phyloP scores from a whole-genome alignment of 1,140 invertebrate species.

The Cecropterus lyciades region DNA sequence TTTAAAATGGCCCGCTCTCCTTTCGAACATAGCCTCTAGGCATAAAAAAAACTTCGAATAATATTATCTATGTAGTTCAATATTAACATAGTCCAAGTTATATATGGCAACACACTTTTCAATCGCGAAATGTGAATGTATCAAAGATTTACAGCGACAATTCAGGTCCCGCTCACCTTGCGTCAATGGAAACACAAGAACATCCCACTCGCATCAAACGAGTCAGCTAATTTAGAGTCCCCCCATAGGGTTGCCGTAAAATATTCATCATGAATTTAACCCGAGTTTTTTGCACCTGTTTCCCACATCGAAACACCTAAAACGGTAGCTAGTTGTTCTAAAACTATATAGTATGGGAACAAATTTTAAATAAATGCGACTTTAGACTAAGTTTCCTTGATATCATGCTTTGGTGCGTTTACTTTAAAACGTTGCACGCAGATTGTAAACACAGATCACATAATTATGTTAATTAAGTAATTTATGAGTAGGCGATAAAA shows the following conservation, averaged over 20 bases:
- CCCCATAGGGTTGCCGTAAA: conserved; percentile 6
- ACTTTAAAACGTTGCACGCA: too few species aligned
- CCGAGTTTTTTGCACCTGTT: too few species aligned
- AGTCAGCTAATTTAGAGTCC: conserved; percentile 20
- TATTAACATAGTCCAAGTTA: conserved; percentile 1
- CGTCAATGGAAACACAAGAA: conserved; percentile 23
- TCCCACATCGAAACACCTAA: too few species aligned
- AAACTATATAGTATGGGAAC: too few species aligned
- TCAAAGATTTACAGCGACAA: not conserved
- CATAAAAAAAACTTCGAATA: not conserved
- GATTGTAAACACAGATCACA: too few species aligned
- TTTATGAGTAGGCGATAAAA: too few species aligned
- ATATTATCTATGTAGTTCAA: not conserved
- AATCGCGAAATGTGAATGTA: not conserved
- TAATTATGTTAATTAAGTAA: too few species aligned
- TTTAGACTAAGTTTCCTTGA: too few species aligned
- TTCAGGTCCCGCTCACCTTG: conserved; percentile 26
- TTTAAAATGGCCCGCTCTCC: not conserved
- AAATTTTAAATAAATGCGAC: too few species aligned
- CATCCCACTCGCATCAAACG: conserved; percentile 25
- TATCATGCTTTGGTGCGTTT: too few species aligned
- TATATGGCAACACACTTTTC: not conserved
- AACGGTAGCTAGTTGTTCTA: too few species aligned
- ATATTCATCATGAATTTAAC: too few species aligned
- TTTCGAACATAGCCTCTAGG: not conserved